phyloP scores from a whole-genome alignment of 2,797 vertebrate species.

The Enoplosus armatus region DNA sequence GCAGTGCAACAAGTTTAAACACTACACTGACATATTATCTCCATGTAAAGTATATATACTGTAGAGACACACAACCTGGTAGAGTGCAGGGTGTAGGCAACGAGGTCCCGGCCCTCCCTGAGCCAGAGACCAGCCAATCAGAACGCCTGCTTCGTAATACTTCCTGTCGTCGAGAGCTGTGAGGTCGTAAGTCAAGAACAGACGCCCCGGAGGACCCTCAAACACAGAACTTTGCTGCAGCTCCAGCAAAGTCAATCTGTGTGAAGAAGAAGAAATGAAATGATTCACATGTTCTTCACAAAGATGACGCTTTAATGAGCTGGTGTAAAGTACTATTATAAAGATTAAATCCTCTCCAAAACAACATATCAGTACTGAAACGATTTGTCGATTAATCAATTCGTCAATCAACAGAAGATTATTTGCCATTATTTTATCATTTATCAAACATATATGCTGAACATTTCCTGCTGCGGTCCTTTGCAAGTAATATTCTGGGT shows the following conservation, averaged over 20 bases:
- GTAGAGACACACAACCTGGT: conserved; percentile 57
- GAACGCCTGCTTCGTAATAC: conserved; percentile 79
- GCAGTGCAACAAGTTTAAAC: not conserved
- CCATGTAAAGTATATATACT: not conserved
- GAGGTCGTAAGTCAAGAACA: conserved; percentile 78
- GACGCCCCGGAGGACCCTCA: conserved; percentile 74
- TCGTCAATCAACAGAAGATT: not conserved
- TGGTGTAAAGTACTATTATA: no score
- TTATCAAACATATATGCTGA: not conserved
- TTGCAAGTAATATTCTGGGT: not conserved
- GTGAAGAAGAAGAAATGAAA: not conserved
- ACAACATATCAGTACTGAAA: not conserved
- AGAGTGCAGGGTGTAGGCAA: conserved; percentile 77
- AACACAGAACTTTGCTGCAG: conserved; percentile 75
- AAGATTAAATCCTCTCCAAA: not conserved
- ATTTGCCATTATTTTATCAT: not conserved
- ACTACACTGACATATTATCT: not conserved
- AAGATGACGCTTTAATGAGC: not conserved
- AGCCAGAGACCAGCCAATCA: conserved; percentile 81
- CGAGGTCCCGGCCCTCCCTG: conserved; percentile 79
- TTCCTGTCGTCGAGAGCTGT: conserved; percentile 71
- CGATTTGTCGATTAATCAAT: not conserved
- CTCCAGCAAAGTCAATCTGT: conserved; percentile 75
- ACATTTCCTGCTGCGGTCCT: not conserved
- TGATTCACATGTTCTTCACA: not conserved